phyloP scores from a whole-genome alignment of 1,140 invertebrate genomes.

The Polypedilum vanderplanki region DNA sequence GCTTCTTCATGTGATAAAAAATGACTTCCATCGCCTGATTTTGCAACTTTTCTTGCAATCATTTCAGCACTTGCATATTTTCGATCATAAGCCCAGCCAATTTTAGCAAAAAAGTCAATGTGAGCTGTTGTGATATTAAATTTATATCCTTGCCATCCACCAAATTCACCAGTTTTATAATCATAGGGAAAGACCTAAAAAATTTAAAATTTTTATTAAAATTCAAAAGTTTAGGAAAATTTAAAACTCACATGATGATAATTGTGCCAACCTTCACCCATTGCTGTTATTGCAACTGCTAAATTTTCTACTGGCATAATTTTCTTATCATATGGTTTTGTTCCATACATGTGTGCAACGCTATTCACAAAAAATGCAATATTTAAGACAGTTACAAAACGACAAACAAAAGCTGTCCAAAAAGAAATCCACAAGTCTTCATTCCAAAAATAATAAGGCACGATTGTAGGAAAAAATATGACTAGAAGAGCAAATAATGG shows the following conservation, averaged over 20 bases:
- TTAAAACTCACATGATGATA: conserved; percentile 78
- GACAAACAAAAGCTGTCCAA: conserved; percentile 72
- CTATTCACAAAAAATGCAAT: conserved; percentile 91
- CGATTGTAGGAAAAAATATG: conserved; percentile 66
- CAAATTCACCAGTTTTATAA: conserved; percentile 77
- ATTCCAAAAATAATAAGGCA: conserved; percentile 78
- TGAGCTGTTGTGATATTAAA: conserved; percentile 64
- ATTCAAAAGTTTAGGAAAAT: background rate
- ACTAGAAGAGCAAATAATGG: conserved; percentile 68
- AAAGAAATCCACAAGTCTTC: conserved; percentile 73
- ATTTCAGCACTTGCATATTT: conserved; percentile 57
- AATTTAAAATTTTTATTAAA: background rate
- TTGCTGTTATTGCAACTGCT: conserved; percentile 58
- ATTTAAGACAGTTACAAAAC: conserved; percentile 78
- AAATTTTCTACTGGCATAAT: conserved; percentile 68
- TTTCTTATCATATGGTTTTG: conserved; percentile 83
- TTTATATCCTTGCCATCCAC: conserved; percentile 51
- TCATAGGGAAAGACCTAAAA: conserved; percentile 65
- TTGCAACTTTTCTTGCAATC: conserved; percentile 52
- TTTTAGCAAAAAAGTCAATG: conserved; percentile 61
- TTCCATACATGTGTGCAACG: conserved; percentile 83
- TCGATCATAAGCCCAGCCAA: conserved; percentile 70
- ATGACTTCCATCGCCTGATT: conserved; percentile 57
- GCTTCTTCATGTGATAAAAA: conserved; percentile 39
- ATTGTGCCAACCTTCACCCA: conserved; percentile 80